Evolutionary conservation across 2,797 vertebrate species (phyloP), one percentile per base, ranked within the genome.

Genomic region (Tenualosa ilisha): DNA sequence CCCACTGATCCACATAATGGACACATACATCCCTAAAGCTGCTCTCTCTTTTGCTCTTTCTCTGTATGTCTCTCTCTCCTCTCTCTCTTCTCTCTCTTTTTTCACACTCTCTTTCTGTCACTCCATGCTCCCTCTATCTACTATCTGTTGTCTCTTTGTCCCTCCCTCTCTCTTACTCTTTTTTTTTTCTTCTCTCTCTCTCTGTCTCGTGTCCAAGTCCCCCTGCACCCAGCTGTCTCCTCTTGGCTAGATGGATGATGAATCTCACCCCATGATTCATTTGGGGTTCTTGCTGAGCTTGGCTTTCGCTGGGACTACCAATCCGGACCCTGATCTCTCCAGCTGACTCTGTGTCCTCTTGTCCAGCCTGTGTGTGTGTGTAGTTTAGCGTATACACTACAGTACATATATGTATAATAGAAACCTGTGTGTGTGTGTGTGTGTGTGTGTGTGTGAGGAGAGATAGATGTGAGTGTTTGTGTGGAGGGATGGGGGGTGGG

Each of bases 311-410:
- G 68, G 31, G 20, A 13, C 68, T 20, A 31, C 13, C 68, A 75
- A 37, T 40, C 68, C 68, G 15, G 15, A 75, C 68, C 68, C 31
- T 43, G 31, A 15, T 40, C 68, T 15, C 68, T 40, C 68, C 68
- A 75, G 68, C 68, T 75, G 68, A 2, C 68, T 75, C 31, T 75
- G 31, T 37, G 68, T 43, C 31, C 68, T 75, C 68, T 75, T 75
- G 31, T 75, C 24, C 24, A 26, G 24, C 3, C n/a, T 65, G 24
- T 65, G 63, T 31, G 63, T 68, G 65, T 68, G 24, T 68, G 65
- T 68, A 26, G 31, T 11, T 68, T 24, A 31, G 63, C 31, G 63
- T 26, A 24, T n/a, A 9, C 7, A 9, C 0, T 24, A 22, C 50
- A 59, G 20, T 59, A 63, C 31, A 31, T 31, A 31, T 0, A 31